Conservation (phyloP, 2,888 invertebrate genomes). For the Lydus trimaculatus region DNA sequence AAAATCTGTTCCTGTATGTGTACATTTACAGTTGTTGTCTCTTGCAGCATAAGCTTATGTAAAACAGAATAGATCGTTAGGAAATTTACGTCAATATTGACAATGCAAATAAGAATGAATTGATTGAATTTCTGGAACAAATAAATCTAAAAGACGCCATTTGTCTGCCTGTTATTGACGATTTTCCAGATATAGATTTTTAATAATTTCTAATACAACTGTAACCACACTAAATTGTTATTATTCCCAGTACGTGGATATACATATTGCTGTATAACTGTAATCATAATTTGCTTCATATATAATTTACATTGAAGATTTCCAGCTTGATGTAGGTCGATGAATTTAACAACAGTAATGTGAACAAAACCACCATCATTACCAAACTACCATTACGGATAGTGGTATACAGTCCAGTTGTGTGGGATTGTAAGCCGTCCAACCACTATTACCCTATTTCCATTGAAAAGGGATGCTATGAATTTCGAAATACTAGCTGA, state of each 20-base stretch:
- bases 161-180: background rate
- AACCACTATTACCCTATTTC: background rate
- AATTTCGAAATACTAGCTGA: slow-evolving; percentile 32
- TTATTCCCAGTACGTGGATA: slow-evolving; percentile 11
- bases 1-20: too few species aligned
- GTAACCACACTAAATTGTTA: background rate
- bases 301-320: slow-evolving; percentile 24
- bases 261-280: too few species aligned
- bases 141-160: background rate
- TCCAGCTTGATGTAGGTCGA: slow-evolving; percentile 27
- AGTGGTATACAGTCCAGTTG: slow-evolving; percentile 10
- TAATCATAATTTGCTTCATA: slow-evolving; percentile 26
- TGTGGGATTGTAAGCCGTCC: background rate
- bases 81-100: background rate
- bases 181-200: background rate
- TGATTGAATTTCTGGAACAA: background rate
- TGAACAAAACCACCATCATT: slow-evolving; percentile 26
- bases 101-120: background rate
- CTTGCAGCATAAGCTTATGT: background rate
- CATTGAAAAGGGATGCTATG: slow-evolving; percentile 7
- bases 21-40: too few species aligned
- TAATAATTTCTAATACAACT: background rate
- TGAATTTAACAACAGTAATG: slow-evolving; percentile 35
- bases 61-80: background rate
- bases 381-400: background rate